Base-by-base conservation (phyloP, 2,888 invertebrate species). In the Crematogaster levior region DNA sequence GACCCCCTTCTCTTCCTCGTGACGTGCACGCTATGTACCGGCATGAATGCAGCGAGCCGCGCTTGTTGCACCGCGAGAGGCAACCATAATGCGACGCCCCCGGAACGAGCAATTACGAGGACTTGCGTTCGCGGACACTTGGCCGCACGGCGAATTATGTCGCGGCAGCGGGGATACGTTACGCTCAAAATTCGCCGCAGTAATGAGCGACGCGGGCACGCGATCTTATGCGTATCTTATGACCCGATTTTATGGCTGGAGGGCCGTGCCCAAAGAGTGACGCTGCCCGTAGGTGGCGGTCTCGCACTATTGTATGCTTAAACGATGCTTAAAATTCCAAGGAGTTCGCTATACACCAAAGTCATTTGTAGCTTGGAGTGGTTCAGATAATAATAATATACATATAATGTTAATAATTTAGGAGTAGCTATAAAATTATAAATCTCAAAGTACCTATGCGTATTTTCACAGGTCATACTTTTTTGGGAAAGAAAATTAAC, bases 101-200 rank as follows among this genome's bases (percentile, higher is more conserved):
- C 87, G 85, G 88, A 89, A 89, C 89, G 84, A 80, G 85, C 85
- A 90, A 90, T 90, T 90, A 89, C 87, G 72, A 68, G 73, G 82
- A 82, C 85, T 83, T 82, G 84, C 72, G 83, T 80, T 73, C 79
- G 83, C 37, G 43, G 77, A 48, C 66, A 60, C 70, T 70, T 60
- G 73, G 66, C 74, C 46, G 74, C 74, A 30, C 18, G 68, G 68
- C 68, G 86, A 88, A 86, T 86, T 88, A 85, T 85, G 86, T 85
- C 88, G 80, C 86, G 73, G 79, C 82, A 68, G 70, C 77, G 73
- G 70, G 85, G 81, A 84, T 82, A 86, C 87, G 87, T 89, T 89
- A 89, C 83, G 85, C 85, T 83, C 61, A 84, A 87, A 85, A 88
- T 89, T 86, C 70, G 85, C 85, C 84, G 84, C 84, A 83, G 82